Base-by-base conservation (phyloP, 1,140 invertebrate genomes). In the Adoxophyes honmai region DNA sequence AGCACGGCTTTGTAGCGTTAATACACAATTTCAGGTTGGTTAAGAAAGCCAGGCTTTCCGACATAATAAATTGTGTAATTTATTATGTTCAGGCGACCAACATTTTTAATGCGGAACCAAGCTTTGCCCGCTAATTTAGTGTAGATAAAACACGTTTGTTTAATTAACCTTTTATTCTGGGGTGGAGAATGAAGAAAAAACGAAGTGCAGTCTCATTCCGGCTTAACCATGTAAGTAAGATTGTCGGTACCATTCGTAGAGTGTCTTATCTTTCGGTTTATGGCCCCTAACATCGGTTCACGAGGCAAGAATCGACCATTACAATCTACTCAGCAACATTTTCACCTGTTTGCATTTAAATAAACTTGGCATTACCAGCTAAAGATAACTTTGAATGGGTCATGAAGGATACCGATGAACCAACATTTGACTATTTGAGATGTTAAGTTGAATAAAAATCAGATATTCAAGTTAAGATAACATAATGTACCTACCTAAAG, bases 191-290 rank as follows among this genome's bases (percentile, higher is more conserved):
- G 36, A 37, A n/a, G 1, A 37, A n/a, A 10, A 37, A 37, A 4
- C 36, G 36, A 13, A 13, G 36, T 37, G 36, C 21, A 28, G 6
- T 6, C 21, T 28, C 21, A 28, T 28, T 3, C 6, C 21, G 21
- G 21, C 21, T 28, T 28, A 28, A 28, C 21, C 21, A 28, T 28
- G 21, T 33, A 33, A 21, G 42, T 48, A 48, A 48, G 42, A 48
- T 44, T 44, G 39, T 44, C 16, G 35, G 39, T 13, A 53, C 13
- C 42, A 56, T 62, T 57, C 63, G 58, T 44, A 33, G 38, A 38
- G 35, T 52, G 53, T 58, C 66, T 68, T 73, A 73, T 72, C 69
- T 67, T 36, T 38, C 57, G 55, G 52, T 66, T 70, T 67, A 73
- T 69, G 64, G 64, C 38, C 54, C 35, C 37, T 64, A 64, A 53